Conservation (phyloP, 2,888 invertebrate genomes). For the Drosophila fungiperda region DNA sequence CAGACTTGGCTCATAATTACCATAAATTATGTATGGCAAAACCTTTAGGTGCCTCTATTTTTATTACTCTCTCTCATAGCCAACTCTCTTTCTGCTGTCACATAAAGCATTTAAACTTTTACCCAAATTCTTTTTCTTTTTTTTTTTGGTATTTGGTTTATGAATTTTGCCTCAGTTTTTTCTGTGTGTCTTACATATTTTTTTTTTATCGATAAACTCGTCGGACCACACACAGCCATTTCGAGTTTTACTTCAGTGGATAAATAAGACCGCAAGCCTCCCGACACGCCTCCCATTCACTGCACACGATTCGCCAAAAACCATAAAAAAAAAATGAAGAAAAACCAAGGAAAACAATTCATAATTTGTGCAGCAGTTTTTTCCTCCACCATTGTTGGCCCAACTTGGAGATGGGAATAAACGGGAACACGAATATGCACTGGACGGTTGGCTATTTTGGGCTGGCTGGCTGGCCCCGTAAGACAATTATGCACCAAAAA, state of each 20-base stretch:
- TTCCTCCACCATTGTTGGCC: conserved; percentile 1
- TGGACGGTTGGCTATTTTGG: conserved; percentile 13
- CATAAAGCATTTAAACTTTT: conserved; percentile 55
- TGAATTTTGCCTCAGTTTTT: conserved; percentile 47
- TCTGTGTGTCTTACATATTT: conserved; percentile 3
- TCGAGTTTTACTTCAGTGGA: conserved; percentile 35
- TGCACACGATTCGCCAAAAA: conserved; percentile 39
- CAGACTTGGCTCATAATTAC: not conserved
- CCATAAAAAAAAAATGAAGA: conserved; percentile 5
- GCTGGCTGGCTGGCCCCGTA: conserved; percentile 35
- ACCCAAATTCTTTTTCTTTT: conserved; percentile 17
- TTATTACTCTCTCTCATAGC: not conserved
- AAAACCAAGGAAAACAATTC: conserved; percentile 50
- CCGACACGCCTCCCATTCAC: conserved; percentile 61
- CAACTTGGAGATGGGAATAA: conserved; percentile 17
- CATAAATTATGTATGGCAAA: conserved; percentile 32
- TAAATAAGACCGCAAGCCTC: conserved; percentile 37
- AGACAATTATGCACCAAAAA: conserved; percentile 65
- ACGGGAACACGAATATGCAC: conserved; percentile 10
- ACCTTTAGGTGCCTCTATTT: not conserved
- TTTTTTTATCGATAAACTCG: conserved; percentile 63
- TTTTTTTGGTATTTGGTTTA: not conserved
- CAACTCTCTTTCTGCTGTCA: conserved; percentile 35
- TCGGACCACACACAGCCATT: conserved; percentile 57
- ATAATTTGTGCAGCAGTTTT: conserved; percentile 53